Conservation (phyloP, 2,888 invertebrate genomes). For the Mesorhabditis spiculigera region DNA sequence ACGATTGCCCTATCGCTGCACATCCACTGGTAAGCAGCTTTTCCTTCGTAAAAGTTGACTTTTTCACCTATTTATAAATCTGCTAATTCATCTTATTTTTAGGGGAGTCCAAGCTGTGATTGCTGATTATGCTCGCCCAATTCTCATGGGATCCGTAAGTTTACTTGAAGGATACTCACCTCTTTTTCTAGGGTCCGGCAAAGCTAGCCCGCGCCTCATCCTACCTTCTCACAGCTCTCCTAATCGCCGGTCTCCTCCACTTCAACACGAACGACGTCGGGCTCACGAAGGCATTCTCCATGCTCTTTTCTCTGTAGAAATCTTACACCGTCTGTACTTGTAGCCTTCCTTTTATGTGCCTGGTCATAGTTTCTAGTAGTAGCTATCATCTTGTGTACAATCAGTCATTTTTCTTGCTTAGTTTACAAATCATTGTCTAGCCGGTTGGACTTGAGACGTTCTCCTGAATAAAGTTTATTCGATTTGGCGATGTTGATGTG, state of each 20-base stretch:
- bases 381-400: no score
- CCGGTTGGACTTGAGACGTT: no score
- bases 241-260: slow-evolving; percentile 58
- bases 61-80: not conserved
- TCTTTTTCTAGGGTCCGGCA: slow-evolving; percentile 36
- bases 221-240: slow-evolving; percentile 47
- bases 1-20: slow-evolving; percentile 61
- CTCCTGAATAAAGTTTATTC: no score
- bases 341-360: no score
- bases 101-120: slow-evolving; percentile 58
- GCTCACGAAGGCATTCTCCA: slow-evolving; percentile 61
- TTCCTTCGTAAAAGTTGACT: slow-evolving; percentile 7
- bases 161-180: not conserved
- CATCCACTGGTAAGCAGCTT: slow-evolving; percentile 60
- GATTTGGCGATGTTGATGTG: no score
- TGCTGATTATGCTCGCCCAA: slow-evolving; percentile 57
- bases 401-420: no score
- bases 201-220: slow-evolving; percentile 37
- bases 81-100: slow-evolving; percentile 17
- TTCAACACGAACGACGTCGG: slow-evolving; percentile 64
- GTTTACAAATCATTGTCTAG: no score
- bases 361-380: no score
- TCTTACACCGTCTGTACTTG: not conserved
- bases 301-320: slow-evolving; percentile 59
- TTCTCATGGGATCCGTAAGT: slow-evolving; percentile 48